Evolutionary conservation across 2,113 vertebrate genomes (phyloP).

Genomic region (Prochilodus magdalenae): DNA sequence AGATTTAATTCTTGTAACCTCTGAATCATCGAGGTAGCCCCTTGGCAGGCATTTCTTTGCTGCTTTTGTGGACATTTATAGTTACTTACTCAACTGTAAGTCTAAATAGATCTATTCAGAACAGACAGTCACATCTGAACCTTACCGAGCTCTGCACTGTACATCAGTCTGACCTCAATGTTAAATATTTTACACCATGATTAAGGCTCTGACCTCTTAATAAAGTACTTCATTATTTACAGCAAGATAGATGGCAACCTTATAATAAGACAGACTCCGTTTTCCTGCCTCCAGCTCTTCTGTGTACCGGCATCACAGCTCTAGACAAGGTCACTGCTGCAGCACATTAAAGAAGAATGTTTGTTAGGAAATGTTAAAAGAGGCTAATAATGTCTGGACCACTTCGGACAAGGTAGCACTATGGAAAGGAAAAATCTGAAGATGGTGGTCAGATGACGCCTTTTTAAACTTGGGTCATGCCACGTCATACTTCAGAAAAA

Average conservation of each 20-base stretch:
- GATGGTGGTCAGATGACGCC: no score
- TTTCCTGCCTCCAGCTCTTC: background rate
- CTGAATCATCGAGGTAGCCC: background rate
- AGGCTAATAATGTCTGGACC: background rate
- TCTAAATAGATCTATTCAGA: background rate
- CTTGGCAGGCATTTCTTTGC: no score
- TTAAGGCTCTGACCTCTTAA: conserved; percentile 1
- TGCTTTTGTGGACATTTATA: no score
- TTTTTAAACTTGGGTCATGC: no score
- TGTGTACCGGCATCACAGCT: no score
- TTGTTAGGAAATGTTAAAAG: background rate
- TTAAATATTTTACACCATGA: conserved; percentile 21
- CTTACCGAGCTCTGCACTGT: no score
- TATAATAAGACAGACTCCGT: background rate
- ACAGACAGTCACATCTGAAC: no score
- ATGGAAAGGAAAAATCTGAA: no score
- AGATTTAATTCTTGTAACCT: no score
- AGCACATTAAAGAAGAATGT: background rate
- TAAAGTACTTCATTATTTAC: background rate
- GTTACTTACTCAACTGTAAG: no score
- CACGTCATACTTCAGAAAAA: no score
- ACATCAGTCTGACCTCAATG: background rate
- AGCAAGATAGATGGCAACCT: background rate
- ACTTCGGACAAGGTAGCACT: no score
- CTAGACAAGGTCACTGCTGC: background rate